Conservation (phyloP, 1,140 invertebrate genomes). For the Bactericera cockerelli region DNA sequence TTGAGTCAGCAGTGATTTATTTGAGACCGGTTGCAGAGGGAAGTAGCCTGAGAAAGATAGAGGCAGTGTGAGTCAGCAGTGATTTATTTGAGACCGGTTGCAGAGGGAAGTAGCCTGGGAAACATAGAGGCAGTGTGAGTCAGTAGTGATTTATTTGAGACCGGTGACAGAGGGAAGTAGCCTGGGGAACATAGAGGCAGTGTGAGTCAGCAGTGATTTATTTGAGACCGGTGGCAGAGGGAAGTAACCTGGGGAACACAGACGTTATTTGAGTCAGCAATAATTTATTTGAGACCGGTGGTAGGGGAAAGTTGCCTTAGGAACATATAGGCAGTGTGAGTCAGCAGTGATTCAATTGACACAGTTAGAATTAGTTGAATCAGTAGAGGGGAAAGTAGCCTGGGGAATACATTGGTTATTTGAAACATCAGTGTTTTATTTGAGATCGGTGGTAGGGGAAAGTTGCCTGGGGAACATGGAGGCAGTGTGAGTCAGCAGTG, state of each 20-base stretch:
- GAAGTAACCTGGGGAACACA: conserved; percentile 52
- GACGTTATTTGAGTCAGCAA: background rate
- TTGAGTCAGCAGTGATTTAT: too few relatives aligned
- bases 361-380: too few relatives aligned
- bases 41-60: conserved; percentile 51
- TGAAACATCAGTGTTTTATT: too few relatives aligned
- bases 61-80: background rate
- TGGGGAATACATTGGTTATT: conserved; percentile 30
- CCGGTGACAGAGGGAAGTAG: conserved; percentile 60
- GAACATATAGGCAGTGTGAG: conserved; percentile 9
- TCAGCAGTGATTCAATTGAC: too few relatives aligned
- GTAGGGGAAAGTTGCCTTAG: conserved; percentile 65
- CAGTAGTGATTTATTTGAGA: too few relatives aligned
- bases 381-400: conserved; percentile 71
- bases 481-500: background rate
- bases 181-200: conserved; percentile 37
- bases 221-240: conserved; percentile 60
- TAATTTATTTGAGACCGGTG: too few relatives aligned
- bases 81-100: conserved; percentile 59
- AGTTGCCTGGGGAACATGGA: conserved; percentile 47
- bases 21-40: conserved; percentile 58
- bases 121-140: conserved; percentile 10
- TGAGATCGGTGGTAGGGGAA: conserved; percentile 61
- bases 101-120: conserved; percentile 66
- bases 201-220: too few relatives aligned